Evolutionary conservation across 2,797 vertebrate species (phyloP), one percentile per base, ranked within the genome.

Genomic region (Hydrolagus colliei): DNA sequence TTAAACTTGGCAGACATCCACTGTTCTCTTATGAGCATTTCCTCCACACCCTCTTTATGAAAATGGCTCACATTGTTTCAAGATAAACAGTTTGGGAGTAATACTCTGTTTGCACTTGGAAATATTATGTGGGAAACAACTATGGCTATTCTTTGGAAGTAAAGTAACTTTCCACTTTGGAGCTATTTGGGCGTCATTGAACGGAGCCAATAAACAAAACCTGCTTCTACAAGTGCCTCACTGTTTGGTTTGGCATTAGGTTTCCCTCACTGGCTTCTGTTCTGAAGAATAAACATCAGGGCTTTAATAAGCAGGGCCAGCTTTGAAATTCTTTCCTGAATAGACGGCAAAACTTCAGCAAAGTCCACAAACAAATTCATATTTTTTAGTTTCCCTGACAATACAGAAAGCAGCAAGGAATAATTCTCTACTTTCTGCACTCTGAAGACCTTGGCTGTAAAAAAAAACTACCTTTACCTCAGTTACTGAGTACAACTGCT

Each of bases 41-140:
- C 79, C 79, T 71, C 79, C 65, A 84, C 79, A 84, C 79, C 79
- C 79, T 20, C 79, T 84, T 84, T 18, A 16, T 68, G 79, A 52
- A 84, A 84, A 84, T 71, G 79, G 79, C 65, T 71, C 71, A 65
- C 79, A 84, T 84, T 84, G 79, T 84, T 84, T 84, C 32, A 35
- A 84, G 79, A 84, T 84, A 84, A 84, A 84, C 79, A 71, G 65
- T 84, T 84, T 71, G 62, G 41, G 65, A 35, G 27, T 84, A 84
- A 84, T 41, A 63, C 27, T 63, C 32, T 84, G 79, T 71, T 68
- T 84, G 65, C 79, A 71, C 9, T 32, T 84, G 65, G 65, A 84
- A 41, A 84, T 71, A 16, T 22, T 71, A 65, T 84, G 65, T 84
- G 79, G 65, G 79, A 84, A 84, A 71, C 63, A 68, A 35, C 65